Evolutionary conservation across 2,113 vertebrate species (phyloP).

Genomic region (Macheiramphus alcinus): DNA sequence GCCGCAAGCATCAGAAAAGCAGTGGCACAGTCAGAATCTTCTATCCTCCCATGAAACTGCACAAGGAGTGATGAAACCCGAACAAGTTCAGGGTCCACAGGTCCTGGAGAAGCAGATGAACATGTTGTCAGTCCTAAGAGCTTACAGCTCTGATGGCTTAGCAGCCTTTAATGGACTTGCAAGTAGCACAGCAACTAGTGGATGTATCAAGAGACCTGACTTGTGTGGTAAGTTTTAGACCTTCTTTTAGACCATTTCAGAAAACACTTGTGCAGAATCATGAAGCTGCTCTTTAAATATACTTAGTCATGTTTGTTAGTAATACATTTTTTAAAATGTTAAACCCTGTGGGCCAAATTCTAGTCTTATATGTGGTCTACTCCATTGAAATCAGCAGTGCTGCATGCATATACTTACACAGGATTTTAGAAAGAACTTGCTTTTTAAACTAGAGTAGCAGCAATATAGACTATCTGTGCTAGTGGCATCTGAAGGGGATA

Average conservation of each 20-base stretch:
- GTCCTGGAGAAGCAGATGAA: conserved; percentile 93
- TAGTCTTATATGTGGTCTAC: conserved; percentile 58
- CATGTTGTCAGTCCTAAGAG: conserved; percentile 97
- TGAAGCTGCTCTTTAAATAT: conserved; percentile 61
- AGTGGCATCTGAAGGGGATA: conserved; percentile 57
- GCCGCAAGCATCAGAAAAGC: conserved; percentile 82
- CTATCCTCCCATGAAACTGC: conserved; percentile 81
- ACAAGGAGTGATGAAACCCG: conserved; percentile 83
- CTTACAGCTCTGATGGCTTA: conserved; percentile 93
- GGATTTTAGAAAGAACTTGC: conserved; percentile 52
- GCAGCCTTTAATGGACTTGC: conserved; percentile 94
- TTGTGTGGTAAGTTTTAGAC: conserved; percentile 92
- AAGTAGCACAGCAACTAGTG: conserved; percentile 80
- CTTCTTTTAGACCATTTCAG: conserved; percentile 74
- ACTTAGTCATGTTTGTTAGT: conserved; percentile 61
- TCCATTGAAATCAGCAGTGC: conserved; percentile 61
- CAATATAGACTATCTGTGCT: conserved; percentile 52
- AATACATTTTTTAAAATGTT: conserved; percentile 62
- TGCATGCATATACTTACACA: conserved; percentile 55
- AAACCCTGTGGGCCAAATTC: conserved; percentile 58
- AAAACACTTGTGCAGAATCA: conserved; percentile 62
- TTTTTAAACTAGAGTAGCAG: conserved; percentile 50
- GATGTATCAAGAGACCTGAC: conserved; percentile 95
- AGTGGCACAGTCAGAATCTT: conserved; percentile 88
- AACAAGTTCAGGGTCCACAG: conserved; percentile 79